Percentiles rank a stretch among this genome's conserved stretches.
Conservation (phyloP, 92 coral and sea anemone genomes). For the Zoanthus solanderi region DNA sequence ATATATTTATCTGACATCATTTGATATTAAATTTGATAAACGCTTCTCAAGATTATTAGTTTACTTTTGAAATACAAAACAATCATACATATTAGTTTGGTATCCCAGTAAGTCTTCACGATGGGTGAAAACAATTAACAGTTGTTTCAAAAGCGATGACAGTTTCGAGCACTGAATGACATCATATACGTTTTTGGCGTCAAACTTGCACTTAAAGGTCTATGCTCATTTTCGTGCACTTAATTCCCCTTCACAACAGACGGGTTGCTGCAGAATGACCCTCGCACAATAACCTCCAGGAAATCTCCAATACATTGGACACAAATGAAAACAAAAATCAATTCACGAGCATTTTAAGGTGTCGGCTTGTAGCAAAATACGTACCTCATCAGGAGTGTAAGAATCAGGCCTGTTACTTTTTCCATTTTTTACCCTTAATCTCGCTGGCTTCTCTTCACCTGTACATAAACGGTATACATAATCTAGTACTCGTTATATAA, state of each 20-base stretch:
- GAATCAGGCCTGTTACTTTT: constrained; percentile 4
- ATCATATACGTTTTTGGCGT: background rate
- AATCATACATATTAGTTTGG: too few relatives aligned
- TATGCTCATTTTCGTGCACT: too few relatives aligned
- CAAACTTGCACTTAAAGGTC: too few relatives aligned
- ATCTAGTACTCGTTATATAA: too few relatives aligned
- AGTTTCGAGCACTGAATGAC: background rate
- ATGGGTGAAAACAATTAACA: background rate
- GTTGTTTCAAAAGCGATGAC: too few relatives aligned
- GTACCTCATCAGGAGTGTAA: constrained; percentile 23
- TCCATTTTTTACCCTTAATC: constrained; percentile 12
- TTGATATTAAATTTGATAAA: too few relatives aligned
- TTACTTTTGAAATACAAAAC: too few relatives aligned
- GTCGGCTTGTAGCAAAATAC: background rate
- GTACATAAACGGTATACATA: background rate
- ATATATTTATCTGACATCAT: too few relatives aligned
- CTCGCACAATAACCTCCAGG: background rate
- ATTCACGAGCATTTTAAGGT: background rate
- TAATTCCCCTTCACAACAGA: background rate
- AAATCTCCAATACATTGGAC: background rate
- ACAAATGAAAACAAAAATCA: background rate
- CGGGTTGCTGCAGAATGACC: background rate
- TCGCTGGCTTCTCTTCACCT: constrained; percentile 29
- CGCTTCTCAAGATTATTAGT: too few relatives aligned
- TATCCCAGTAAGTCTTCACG: background rate